A percentile compares a stretch with the other conserved stretches of the same genome.
Conservation (phyloP, 2,888 invertebrate genomes). For the Phyllotreta cruciferae region DNA sequence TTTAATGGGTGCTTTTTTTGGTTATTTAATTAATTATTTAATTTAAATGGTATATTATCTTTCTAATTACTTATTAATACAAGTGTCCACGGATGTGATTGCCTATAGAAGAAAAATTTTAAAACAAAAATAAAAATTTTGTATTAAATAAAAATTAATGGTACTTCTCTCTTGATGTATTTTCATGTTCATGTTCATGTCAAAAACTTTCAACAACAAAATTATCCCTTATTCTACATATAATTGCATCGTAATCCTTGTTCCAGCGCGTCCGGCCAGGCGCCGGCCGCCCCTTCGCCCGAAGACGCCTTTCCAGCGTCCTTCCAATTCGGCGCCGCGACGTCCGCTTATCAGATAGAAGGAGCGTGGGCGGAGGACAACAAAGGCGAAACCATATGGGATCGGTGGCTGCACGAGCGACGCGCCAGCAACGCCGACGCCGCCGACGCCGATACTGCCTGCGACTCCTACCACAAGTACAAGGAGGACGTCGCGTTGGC, state of each 20-base stretch:
- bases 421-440: not conserved
- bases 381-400: constrained; percentile 61
- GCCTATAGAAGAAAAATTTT: no score
- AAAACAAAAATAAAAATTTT: no score
- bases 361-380: constrained; percentile 59
- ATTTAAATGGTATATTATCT: no score
- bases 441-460: constrained; percentile 68
- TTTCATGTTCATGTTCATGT: no score
- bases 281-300: not conserved
- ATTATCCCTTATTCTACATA: no score
- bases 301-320: constrained; percentile 44
- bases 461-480: constrained; percentile 72
- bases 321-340: constrained; percentile 53
- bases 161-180: no score
- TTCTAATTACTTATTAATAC: no score
- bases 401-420: constrained; percentile 18
- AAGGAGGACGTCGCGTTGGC: constrained; percentile 68
- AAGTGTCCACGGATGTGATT: no score
- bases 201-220: no score
- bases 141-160: no score
- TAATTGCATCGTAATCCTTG: not conserved
- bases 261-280: not conserved
- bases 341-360: constrained; percentile 56
- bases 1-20: no score
- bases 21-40: no score